phyloP scores from a whole-genome alignment of 2,888 invertebrate genomes.

The Chrysotoxum bicinctum region DNA sequence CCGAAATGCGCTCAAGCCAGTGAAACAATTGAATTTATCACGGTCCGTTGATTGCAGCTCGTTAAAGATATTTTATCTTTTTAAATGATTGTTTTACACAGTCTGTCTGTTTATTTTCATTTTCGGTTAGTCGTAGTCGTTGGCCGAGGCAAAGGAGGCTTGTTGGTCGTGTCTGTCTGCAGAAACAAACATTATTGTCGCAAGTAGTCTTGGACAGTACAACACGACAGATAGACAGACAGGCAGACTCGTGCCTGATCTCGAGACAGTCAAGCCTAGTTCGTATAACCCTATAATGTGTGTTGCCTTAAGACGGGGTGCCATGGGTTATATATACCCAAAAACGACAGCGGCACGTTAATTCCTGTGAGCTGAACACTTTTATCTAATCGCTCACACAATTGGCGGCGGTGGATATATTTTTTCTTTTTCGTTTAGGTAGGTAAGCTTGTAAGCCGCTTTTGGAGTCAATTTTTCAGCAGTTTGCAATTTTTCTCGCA shows the following conservation, averaged over 20 bases:
- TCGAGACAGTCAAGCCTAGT: conserved; percentile 38
- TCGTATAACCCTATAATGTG: neutral
- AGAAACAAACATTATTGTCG: conserved; percentile 30
- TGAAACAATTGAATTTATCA: conserved; percentile 71
- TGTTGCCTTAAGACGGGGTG: conserved; percentile 22
- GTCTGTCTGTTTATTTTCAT: conserved; percentile 40
- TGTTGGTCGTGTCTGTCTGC: conserved; percentile 24
- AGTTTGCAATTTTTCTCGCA: conserved; percentile 43
- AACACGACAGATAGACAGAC: conserved; percentile 53
- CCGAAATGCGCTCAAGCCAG: conserved; percentile 53
- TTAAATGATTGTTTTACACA: conserved; percentile 69
- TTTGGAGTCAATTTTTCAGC: conserved; percentile 36
- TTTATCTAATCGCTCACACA: conserved; percentile 49
- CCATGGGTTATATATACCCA: neutral
- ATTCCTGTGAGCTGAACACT: conserved; percentile 36
- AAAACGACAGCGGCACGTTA: conserved; percentile 39
- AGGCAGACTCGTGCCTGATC: conserved; percentile 58
- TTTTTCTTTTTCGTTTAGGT: conserved; percentile 10
- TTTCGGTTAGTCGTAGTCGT: conserved; percentile 2
- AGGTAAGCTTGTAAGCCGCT: neutral
- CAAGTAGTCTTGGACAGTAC: conserved; percentile 56
- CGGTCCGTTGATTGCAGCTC: conserved; percentile 67
- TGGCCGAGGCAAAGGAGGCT: neutral
- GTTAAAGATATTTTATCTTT: conserved; percentile 71
- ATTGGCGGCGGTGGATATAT: conserved; percentile 38